phyloP scores from a whole-genome alignment of 2,888 invertebrate species.

The Eupithecia dodoneata region DNA sequence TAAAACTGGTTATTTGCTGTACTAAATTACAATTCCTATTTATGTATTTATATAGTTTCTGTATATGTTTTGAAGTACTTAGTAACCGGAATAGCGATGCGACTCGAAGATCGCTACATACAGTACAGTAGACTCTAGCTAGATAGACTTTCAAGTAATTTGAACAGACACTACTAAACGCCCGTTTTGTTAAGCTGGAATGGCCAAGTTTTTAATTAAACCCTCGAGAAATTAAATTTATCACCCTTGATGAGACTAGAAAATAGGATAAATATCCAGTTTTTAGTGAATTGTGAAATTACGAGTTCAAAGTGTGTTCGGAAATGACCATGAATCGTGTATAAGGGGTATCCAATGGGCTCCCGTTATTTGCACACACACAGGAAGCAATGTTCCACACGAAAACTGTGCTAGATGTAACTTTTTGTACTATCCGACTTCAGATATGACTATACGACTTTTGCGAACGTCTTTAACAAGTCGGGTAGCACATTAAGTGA shows the following conservation, averaged over 20 bases:
- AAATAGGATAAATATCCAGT: neutral
- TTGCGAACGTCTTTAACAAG: neutral
- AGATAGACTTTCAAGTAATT: no score
- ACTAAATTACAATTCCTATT: neutral
- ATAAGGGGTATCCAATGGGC: conserved; percentile 48
- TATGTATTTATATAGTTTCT: neutral
- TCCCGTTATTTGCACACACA: conserved; percentile 77
- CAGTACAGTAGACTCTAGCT: no score
- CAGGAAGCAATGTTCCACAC: conserved; percentile 77
- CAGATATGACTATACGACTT: neutral
- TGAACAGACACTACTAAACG: no score
- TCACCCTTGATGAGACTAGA: neutral
- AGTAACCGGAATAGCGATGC: neutral
- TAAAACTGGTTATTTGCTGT: conserved; percentile 10
- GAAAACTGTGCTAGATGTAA: conserved; percentile 65
- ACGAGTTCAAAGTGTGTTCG: conserved; percentile 20
- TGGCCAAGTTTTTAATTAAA: no score
- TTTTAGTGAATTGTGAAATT: neutral
- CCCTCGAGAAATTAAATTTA: no score
- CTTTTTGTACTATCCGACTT: conserved; percentile 8
- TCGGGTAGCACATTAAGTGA: neutral
- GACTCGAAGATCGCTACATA: neutral
- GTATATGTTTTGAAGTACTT: no score
- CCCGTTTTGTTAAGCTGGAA: no score
- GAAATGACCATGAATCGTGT: conserved; percentile 56